These are phyloP conservation scores for Ptychobarbus kaznakovi DNA, from an alignment of 2,797 vertebrate species.

Conservation along the genomic window DNA sequence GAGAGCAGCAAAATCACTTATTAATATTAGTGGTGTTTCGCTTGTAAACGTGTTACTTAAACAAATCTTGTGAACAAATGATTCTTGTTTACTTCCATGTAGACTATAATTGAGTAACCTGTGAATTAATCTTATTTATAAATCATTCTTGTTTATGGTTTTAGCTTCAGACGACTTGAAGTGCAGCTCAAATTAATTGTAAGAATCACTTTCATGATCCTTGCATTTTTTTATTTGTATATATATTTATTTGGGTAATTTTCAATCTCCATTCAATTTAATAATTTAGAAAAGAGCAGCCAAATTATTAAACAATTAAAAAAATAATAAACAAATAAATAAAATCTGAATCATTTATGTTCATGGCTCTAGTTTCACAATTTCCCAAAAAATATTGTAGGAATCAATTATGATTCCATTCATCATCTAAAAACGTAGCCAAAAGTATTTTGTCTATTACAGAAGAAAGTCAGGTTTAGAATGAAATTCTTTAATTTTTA, in stretches of 20 bases:
- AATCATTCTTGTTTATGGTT: background rate
- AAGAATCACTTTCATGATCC: too few species aligned
- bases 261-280: background rate
- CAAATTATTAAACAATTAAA: background rate
- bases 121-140: background rate
- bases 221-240: too few species aligned
- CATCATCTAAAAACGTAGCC: too few species aligned
- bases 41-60: background rate
- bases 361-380: background rate
- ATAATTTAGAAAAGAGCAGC: background rate
- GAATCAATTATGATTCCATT: too few species aligned
- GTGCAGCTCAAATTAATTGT: background rate
- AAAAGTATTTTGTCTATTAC: background rate
- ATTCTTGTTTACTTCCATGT: background rate
- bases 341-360: background rate
- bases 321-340: too few species aligned
- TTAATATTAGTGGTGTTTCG: background rate
- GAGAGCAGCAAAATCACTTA: slow-evolving; percentile 3
- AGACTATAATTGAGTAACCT: background rate
- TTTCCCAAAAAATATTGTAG: too few species aligned
- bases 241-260: too few species aligned
- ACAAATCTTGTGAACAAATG: background rate
- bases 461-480: background rate
- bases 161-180: background rate
- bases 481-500: background rate